Conservation (phyloP, 2,888 invertebrate species). For the Dryobotodes eremita region DNA sequence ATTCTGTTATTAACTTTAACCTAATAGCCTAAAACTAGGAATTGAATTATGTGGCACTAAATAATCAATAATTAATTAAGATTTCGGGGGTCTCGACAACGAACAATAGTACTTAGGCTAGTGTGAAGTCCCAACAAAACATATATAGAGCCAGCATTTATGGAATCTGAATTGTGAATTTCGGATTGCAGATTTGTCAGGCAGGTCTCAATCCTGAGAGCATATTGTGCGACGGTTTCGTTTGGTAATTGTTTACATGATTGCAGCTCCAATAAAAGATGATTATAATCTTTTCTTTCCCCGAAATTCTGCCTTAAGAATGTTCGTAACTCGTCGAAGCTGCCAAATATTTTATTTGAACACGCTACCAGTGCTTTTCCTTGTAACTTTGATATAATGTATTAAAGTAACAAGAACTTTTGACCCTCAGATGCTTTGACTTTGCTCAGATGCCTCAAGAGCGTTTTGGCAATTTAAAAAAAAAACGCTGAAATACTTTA, state of each 20-base stretch:
- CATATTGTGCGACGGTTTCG: conserved; percentile 10
- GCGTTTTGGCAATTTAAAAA: too few relatives aligned
- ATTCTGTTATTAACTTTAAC: too few relatives aligned
- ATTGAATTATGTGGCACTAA: too few relatives aligned
- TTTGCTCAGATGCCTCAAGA: too few relatives aligned
- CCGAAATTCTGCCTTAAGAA: background rate
- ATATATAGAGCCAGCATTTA: background rate
- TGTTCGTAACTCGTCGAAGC: background rate
- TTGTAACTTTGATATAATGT: conserved; percentile 4
- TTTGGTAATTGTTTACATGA: conserved; percentile 6
- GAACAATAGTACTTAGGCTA: background rate
- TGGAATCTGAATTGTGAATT: background rate
- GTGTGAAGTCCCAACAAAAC: background rate
- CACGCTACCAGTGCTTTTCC: background rate
- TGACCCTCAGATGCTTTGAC: too few relatives aligned
- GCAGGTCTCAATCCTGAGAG: background rate
- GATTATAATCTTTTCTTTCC: background rate
- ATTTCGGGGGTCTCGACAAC: background rate
- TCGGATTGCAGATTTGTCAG: background rate
- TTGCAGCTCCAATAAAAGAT: background rate
- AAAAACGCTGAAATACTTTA: too few relatives aligned
- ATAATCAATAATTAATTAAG: too few relatives aligned
- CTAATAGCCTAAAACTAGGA: too few relatives aligned
- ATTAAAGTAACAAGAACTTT: too few relatives aligned
- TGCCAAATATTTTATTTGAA: background rate